Conservation (phyloP, 64 coral and sea anemone species). For the Montipora efflorescens region DNA sequence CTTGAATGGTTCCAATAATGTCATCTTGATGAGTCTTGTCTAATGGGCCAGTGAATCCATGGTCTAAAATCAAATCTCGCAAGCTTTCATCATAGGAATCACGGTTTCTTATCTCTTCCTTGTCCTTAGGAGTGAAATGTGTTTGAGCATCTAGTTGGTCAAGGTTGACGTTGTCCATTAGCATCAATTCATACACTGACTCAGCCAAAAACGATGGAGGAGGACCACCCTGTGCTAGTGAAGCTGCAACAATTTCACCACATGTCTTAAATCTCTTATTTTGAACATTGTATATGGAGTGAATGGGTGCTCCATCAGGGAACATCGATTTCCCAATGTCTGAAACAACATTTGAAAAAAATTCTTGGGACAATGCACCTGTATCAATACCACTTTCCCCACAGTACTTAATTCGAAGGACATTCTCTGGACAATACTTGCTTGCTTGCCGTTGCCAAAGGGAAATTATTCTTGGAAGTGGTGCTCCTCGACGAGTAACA, state of each 20-base stretch:
- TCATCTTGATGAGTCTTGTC: conserved; percentile 58
- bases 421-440: conserved; percentile 79
- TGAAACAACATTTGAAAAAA: conserved; percentile 80
- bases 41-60: conserved; percentile 74
- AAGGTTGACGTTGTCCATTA: conserved; percentile 42
- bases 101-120: conserved; percentile 53
- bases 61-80: conserved; percentile 60
- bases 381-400: conserved; percentile 84
- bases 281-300: conserved; percentile 78
- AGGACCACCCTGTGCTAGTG: conserved; percentile 79
- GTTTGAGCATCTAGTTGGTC: conserved; percentile 45
- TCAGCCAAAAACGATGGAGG: conserved; percentile 75
- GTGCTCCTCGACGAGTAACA: conserved; percentile 59
- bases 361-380: conserved; percentile 83
- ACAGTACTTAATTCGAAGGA: conserved; percentile 71
- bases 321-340: conserved; percentile 83
- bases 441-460: conserved; percentile 70
- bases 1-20: conserved; percentile 64
- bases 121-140: conserved; percentile 39
- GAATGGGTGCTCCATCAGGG: conserved; percentile 74
- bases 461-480: conserved; percentile 53
- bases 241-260: conserved; percentile 71
- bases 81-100: conserved; percentile 19
- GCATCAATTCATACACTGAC: conserved; percentile 59
- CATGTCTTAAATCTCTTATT: conserved; percentile 58